phyloP scores from a whole-genome alignment of 2,113 vertebrate species.

The Proterorhinus semilunaris region DNA sequence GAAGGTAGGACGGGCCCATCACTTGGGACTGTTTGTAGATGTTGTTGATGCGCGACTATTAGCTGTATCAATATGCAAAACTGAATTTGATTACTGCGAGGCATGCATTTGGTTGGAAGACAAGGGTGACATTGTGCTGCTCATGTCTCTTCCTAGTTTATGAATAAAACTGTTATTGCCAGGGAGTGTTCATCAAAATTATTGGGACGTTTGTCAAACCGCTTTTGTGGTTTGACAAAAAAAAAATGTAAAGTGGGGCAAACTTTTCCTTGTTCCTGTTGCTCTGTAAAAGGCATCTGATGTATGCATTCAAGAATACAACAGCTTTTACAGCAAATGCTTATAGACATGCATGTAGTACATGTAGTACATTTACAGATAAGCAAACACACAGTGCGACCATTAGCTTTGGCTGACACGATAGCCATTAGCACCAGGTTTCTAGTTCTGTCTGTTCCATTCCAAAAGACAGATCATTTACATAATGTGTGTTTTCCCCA shows the following conservation, averaged over 20 bases:
- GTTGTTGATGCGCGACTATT: conserved; percentile 42
- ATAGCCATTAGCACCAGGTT: conserved; percentile 66
- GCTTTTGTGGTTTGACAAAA: conserved; percentile 36
- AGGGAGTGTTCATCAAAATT: neutral
- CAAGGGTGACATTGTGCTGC: conserved; percentile 54
- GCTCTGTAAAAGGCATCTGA: conserved; percentile 3
- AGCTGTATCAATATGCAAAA: conserved; percentile 58
- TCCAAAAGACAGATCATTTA: conserved; percentile 76
- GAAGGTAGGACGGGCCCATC: conserved; percentile 36
- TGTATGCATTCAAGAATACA: conserved; percentile 4
- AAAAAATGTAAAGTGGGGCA: conserved; percentile 43
- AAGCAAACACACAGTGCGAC: conserved; percentile 44
- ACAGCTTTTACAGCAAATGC: conserved; percentile 4
- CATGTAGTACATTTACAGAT: conserved; percentile 20
- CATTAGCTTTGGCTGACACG: conserved; percentile 74
- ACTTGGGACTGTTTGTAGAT: conserved; percentile 52
- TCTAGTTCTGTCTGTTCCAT: conserved; percentile 64
- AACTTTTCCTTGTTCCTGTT: conserved; percentile 33
- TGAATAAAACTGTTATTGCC: conserved; percentile 30
- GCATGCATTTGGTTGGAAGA: conserved; percentile 30
- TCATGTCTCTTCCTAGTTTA: conserved; percentile 11
- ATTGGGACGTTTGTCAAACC: conserved; percentile 22
- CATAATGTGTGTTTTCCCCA: conserved; percentile 80
- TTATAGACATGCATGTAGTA: neutral
- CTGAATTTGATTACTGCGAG: conserved; percentile 38